Base-by-base conservation (phyloP, 1,140 invertebrate species). In the Cyclargus thomasi region DNA sequence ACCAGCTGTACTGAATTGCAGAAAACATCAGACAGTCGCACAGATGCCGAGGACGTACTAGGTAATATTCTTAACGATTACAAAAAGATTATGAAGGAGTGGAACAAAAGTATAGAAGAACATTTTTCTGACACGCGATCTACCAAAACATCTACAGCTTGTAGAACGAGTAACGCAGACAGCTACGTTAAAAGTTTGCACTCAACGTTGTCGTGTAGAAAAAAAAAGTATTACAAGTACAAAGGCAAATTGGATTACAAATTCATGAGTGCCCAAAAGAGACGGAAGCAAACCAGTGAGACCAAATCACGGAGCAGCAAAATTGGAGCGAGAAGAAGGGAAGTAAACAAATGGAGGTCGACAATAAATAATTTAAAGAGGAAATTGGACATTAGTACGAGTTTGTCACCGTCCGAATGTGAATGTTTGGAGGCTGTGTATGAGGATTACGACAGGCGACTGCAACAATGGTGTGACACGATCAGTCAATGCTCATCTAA, bases 41-140 rank as follows among this genome's bases (percentile, higher is more conserved):
- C 79, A 47, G 67, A 77, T 22, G 35, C 80, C 14, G 74, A 81
- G 62, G 81, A 90, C 67, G 68, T 91, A 16, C 70, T 83, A 22
- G 67, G 69, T 21, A 84, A 71, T 53, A 82, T 91, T 64, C 71
- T 90, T 5, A 83, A 76, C 67, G 90, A 91, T 75, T 91, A 91
- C 63, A 90, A 86, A 75, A 83, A 75, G 63, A 88, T 90, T 74
- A 91, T 91, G 88, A 91, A 87, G 53, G 87, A 90, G 71, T 91
- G 90, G 89, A 91, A 91, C 68, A 79, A 82, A 67, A 88, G 86
- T 14, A 79, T 91, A 55, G 76, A 78, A 47, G 85, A 91, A 67
- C 87, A 91, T 76, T 90, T 85, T 70, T 81, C 86, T n/a, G 67
- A 70, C 36, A 77, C 77, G 1, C 79, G 84, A 70, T 76, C 75